phyloP scores from a whole-genome alignment of 2,888 invertebrate genomes.

The Allygus modestus region DNA sequence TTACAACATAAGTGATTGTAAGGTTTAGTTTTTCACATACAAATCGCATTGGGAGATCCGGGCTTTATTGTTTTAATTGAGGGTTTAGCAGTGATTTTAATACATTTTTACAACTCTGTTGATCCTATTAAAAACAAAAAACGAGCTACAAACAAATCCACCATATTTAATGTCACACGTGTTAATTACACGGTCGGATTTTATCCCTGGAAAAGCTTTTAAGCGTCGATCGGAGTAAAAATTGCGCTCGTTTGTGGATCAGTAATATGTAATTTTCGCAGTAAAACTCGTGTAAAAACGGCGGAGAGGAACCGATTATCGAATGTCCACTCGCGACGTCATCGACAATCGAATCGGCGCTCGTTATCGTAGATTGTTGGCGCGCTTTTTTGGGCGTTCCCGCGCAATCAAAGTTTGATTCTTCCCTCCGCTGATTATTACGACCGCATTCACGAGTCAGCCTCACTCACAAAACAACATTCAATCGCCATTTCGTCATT shows the following conservation, averaged over 20 bases:
- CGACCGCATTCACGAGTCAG: slow-evolving; percentile 47
- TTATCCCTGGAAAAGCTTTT: slow-evolving; percentile 46
- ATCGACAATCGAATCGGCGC: slow-evolving; percentile 48
- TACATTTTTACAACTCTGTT: background rate
- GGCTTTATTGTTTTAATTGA: slow-evolving; percentile 31
- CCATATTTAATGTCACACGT: slow-evolving; percentile 27
- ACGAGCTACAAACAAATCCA: slow-evolving; percentile 35
- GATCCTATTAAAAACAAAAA: slow-evolving; percentile 30
- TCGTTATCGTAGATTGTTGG: slow-evolving; percentile 54
- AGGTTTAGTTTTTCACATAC: background rate
- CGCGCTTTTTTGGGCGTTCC: slow-evolving; percentile 57
- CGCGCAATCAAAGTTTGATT: slow-evolving; percentile 55
- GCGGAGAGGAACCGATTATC: slow-evolving; percentile 35
- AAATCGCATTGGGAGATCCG: background rate
- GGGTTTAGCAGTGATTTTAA: slow-evolving; percentile 1
- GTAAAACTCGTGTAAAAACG: background rate
- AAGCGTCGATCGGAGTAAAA: slow-evolving; percentile 43
- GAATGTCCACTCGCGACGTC: slow-evolving; percentile 35
- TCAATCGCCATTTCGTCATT: slow-evolving; percentile 58
- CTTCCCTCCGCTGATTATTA: slow-evolving; percentile 52
- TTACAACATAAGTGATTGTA: background rate
- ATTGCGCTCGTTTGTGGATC: slow-evolving; percentile 30
- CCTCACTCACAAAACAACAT: slow-evolving; percentile 53
- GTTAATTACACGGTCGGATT: slow-evolving; percentile 51
- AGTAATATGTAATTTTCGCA: slow-evolving; percentile 40